A percentile compares a stretch with the other conserved stretches of the same genome.
Evolutionary conservation across 2,888 invertebrate species (phyloP).

Genomic region (Drosophila flavopinicola): DNA sequence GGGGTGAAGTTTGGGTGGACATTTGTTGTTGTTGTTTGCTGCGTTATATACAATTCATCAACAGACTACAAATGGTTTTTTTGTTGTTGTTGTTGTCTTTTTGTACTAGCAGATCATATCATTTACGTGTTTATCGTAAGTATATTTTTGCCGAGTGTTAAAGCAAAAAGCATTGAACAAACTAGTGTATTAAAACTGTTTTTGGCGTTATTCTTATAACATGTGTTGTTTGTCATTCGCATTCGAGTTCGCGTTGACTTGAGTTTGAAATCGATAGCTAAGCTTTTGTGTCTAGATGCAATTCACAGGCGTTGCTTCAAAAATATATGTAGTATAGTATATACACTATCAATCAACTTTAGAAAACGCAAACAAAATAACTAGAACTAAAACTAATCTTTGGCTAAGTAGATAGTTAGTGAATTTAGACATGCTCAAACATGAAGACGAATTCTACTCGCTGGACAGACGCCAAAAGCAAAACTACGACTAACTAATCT

Average conservation of each 20-base stretch:
- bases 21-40: conserved; percentile 31
- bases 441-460: conserved; percentile 50
- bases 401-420: conserved; percentile 25
- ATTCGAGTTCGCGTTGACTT: conserved; percentile 41
- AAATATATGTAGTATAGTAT: conserved; percentile 13
- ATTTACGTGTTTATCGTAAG: conserved; percentile 18
- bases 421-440: conserved; percentile 64
- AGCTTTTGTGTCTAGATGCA: conserved; percentile 48
- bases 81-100: conserved; percentile 2
- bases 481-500: conserved; percentile 10
- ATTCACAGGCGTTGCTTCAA: conserved; percentile 38
- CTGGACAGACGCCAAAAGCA: neutral
- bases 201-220: conserved; percentile 12
- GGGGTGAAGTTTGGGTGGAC: conserved; percentile 14
- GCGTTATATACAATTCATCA: conserved; percentile 47
- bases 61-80: conserved; percentile 38
- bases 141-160: conserved; percentile 32
- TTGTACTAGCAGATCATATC: conserved; percentile 18
- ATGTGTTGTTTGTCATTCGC: conserved; percentile 23
- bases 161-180: conserved; percentile 63
- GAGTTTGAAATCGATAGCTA: conserved; percentile 13
- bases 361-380: neutral
- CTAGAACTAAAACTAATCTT: conserved; percentile 40
- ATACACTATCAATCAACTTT: conserved; percentile 13
- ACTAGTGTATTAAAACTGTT: conserved; percentile 19